Evolutionary conservation across 2,113 vertebrate genomes (phyloP).

Genomic region (Lasiurus borealis): DNA sequence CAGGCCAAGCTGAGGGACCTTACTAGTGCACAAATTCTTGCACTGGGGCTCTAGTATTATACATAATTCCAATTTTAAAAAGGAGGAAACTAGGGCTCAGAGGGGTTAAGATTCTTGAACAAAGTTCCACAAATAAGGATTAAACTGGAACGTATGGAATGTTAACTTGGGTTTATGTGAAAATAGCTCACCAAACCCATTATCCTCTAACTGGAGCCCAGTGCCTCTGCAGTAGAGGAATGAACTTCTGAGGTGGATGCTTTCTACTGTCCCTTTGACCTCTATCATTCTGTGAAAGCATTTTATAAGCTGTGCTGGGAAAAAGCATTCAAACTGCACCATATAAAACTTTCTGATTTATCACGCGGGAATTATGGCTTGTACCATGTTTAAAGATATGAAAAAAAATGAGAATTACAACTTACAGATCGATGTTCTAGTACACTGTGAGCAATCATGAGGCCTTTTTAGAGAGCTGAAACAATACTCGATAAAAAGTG

Average conservation of each 20-base stretch:
- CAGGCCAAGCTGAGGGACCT: no score
- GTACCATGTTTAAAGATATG: conserved; percentile 29
- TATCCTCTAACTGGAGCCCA: neutral
- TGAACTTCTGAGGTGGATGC: neutral
- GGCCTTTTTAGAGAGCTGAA: neutral
- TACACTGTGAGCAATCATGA: neutral
- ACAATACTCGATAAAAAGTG: neutral
- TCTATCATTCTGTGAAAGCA: conserved; percentile 18
- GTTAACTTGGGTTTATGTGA: neutral
- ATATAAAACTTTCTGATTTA: conserved; percentile 54
- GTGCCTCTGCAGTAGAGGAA: neutral
- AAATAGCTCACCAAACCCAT: neutral
- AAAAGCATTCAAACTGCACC: neutral
- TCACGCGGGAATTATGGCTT: conserved; percentile 52
- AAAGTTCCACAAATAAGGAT: neutral
- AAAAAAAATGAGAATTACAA: conserved; percentile 42
- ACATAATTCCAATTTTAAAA: conserved; percentile 7
- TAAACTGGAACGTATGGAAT: neutral
- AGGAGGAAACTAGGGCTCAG: neutral
- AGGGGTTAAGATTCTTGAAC: neutral
- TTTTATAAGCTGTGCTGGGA: conserved; percentile 33
- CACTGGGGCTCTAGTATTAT: neutral
- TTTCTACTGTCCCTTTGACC: conserved; percentile 26
- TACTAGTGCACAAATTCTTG: no score
- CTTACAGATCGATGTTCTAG: neutral